phyloP scores from a whole-genome alignment of 53 echinoderm and acorn worm genomes.

The Paelopatides confundens region DNA sequence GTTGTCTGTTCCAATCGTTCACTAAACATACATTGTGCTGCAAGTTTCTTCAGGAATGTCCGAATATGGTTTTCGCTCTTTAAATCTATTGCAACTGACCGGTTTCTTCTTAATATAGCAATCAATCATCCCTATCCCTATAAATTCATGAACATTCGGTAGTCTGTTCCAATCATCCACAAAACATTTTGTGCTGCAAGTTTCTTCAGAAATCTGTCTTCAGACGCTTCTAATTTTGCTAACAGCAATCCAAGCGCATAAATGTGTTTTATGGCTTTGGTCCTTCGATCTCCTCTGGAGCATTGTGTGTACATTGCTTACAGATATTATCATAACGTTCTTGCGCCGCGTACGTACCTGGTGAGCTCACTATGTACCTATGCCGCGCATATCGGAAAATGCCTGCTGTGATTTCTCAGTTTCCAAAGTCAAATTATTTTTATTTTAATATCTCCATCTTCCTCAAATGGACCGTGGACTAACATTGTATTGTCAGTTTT shows the following conservation, averaged over 20 bases:
- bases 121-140: neutral
- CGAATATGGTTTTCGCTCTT: no score
- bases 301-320: neutral
- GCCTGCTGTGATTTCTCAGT: neutral
- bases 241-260: neutral
- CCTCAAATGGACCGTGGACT: neutral
- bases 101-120: neutral
- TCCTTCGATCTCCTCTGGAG: neutral
- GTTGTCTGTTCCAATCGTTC: no score
- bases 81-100: neutral
- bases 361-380: no score
- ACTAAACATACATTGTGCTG: no score
- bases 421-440: constrained; percentile 24
- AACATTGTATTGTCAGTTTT: neutral
- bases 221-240: neutral
- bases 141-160: constrained; percentile 3
- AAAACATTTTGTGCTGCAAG: neutral
- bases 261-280: neutral
- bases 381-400: no score
- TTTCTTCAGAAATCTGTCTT: neutral
- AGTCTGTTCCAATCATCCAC: neutral
- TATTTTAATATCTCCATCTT: neutral
- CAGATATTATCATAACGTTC: neutral
- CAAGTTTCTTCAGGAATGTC: no score
- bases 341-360: neutral